A percentile compares a stretch with the other conserved stretches of the same genome.
Evolutionary conservation across 2,113 vertebrate genomes (phyloP).

Genomic region (Pyrgilauda ruficollis): DNA sequence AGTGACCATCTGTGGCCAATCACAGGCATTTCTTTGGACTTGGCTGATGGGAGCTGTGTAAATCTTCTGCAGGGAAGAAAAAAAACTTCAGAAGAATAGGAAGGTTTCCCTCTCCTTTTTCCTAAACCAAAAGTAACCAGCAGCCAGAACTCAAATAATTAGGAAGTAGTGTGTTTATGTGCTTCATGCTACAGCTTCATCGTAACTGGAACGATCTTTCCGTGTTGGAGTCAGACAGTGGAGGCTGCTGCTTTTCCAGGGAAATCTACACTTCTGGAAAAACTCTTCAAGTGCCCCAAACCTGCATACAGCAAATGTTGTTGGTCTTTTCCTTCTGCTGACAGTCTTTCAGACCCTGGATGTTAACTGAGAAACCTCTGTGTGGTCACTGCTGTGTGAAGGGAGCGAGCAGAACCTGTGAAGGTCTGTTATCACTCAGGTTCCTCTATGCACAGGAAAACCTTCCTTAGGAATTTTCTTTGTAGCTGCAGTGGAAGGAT

Average conservation of each 20-base stretch:
- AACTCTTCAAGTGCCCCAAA: neutral
- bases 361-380: neutral
- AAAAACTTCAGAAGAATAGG: neutral
- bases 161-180: neutral
- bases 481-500: neutral
- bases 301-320: neutral
- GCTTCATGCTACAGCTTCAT: neutral
- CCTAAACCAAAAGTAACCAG: neutral
- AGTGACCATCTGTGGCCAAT: neutral
- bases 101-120: neutral
- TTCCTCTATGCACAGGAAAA: neutral
- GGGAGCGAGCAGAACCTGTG: neutral
- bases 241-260: neutral
- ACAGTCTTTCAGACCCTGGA: neutral
- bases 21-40: neutral
- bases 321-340: neutral
- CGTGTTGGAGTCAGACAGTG: neutral
- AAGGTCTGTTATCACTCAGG: rapidly evolving
- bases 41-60: neutral
- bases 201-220: neutral
- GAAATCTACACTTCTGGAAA: neutral
- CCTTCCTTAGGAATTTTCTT: neutral
- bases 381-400: neutral
- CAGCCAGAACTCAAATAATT: neutral
- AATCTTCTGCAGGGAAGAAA: neutral